Conservation (phyloP, 64 coral and sea anemone genomes). For the Hydrozoanthus tunicans region DNA sequence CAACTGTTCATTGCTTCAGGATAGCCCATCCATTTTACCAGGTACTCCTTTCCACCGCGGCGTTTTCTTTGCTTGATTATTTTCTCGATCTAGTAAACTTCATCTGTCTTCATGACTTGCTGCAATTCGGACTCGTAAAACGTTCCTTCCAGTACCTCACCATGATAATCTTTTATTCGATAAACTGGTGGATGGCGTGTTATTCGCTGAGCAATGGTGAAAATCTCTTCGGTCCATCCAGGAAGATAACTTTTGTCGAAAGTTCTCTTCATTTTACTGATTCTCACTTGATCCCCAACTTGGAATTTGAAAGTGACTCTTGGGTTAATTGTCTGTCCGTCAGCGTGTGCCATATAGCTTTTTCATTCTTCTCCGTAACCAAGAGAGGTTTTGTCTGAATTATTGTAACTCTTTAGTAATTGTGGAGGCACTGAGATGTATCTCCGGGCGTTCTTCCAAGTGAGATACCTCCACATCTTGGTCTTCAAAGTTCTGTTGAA, state of each 20-base stretch:
- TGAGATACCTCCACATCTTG: background rate
- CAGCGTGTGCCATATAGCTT: background rate
- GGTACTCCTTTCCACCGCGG: no score
- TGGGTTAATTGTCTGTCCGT: background rate
- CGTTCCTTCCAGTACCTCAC: no score
- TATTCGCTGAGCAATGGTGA: background rate
- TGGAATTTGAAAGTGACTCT: background rate
- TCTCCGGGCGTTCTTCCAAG: conserved; percentile 1
- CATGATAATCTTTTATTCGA: background rate
- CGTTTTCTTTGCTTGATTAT: no score
- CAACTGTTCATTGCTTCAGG: conserved; percentile 6
- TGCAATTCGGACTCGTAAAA: no score
- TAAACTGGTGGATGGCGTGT: background rate
- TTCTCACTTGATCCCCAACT: background rate
- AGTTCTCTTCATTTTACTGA: background rate
- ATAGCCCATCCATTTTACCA: no score
- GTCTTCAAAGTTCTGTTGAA: conserved; percentile 12
- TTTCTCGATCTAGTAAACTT: no score
- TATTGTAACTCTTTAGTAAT: background rate
- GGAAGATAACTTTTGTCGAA: background rate
- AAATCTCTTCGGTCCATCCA: background rate
- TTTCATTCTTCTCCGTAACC: background rate
- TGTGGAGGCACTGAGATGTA: background rate
- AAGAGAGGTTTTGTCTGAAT: background rate
- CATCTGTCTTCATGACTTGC: no score